Evolutionary conservation across 2,888 invertebrate genomes (phyloP).

Genomic region (Rotaria sp.): DNA sequence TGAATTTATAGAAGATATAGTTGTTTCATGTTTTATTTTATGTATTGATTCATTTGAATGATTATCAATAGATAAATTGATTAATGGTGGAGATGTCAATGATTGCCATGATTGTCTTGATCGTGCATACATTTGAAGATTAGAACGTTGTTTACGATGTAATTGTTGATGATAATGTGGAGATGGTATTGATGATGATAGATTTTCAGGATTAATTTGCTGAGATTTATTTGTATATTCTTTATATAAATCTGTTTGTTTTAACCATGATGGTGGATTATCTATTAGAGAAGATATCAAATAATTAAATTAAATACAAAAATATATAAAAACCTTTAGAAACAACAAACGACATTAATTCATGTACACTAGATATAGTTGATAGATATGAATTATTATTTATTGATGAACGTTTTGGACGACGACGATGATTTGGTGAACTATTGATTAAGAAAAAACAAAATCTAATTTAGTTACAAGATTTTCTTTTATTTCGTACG

Average conservation of each 20-base stretch:
- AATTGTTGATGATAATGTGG: background rate
- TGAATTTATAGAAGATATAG: background rate
- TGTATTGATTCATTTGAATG: background rate
- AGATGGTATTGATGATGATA: background rate
- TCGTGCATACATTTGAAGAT: background rate
- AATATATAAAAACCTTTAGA: background rate
- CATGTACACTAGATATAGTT: background rate
- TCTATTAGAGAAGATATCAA: background rate
- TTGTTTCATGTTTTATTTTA: background rate
- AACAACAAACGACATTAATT: background rate
- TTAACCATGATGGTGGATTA: background rate
- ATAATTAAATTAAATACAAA: background rate
- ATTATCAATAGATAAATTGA: background rate
- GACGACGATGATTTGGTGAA: background rate
- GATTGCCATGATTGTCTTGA: background rate
- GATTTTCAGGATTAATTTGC: background rate
- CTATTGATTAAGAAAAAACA: background rate
- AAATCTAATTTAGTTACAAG: background rate
- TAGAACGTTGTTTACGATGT: constrained; percentile 11
- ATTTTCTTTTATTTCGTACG: background rate
- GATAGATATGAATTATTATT: background rate
- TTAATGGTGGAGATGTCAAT: background rate
- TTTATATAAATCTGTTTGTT: background rate
- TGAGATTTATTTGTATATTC: background rate
- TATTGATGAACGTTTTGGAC: background rate